Conservation (phyloP, 2,888 invertebrate species). For the Chymomyza fuscimana region DNA sequence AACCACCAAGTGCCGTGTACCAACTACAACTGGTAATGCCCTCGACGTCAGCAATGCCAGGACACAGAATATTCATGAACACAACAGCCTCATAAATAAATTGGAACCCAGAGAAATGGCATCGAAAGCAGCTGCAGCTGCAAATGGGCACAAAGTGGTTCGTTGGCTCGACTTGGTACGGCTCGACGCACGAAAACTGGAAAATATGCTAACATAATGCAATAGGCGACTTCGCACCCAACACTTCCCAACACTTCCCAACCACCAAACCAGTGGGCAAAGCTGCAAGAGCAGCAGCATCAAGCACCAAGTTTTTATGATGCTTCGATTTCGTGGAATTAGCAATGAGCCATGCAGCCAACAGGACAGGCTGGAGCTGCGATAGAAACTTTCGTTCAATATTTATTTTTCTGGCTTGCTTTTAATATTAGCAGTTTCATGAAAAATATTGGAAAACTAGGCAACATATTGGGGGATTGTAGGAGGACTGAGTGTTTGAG, state of each 20-base stretch:
- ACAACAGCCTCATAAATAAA: slow-evolving; percentile 68
- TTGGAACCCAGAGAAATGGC: slow-evolving; percentile 37
- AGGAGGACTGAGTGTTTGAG: background rate
- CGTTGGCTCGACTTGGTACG: slow-evolving; percentile 21
- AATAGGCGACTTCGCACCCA: slow-evolving; percentile 1
- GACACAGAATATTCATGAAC: slow-evolving; percentile 64
- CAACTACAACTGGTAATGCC: background rate
- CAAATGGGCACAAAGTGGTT: slow-evolving; percentile 48
- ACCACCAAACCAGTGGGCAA: background rate
- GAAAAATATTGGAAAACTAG: background rate
- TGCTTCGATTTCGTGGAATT: slow-evolving; percentile 76
- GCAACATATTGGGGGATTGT: too few species aligned
- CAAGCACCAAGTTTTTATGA: slow-evolving; percentile 67
- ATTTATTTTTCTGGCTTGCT: slow-evolving; percentile 41
- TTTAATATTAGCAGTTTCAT: slow-evolving; percentile 44
- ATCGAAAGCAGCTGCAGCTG: slow-evolving; percentile 3
- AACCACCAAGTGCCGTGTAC: background rate
- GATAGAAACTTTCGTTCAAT: slow-evolving; percentile 19
- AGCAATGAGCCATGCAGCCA: slow-evolving; percentile 57
- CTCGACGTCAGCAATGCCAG: slow-evolving; percentile 10
- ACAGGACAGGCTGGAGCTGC: slow-evolving; percentile 23
- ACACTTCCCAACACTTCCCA: background rate
- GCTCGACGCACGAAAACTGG: slow-evolving; percentile 34
- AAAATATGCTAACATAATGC: slow-evolving; percentile 65
- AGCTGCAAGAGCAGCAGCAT: slow-evolving; percentile 22